Base-by-base conservation (phyloP, 2,888 invertebrate species). In the Troglohyphantes excavatus region DNA sequence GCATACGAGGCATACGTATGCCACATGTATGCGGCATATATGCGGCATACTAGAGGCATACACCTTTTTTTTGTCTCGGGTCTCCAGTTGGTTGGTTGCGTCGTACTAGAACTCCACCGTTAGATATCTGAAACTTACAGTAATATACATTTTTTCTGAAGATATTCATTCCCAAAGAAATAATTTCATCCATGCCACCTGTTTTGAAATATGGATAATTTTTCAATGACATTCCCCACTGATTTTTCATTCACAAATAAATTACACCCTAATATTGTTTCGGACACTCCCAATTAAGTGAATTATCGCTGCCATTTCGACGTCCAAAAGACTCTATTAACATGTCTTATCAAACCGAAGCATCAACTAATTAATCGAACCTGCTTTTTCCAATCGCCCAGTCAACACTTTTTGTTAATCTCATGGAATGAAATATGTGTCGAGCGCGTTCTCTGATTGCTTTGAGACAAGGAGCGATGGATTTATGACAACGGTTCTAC, bases 311-410 rank as follows among this genome's bases (percentile, higher is more conserved):
- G 13, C 53, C n/a, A 53, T n/a, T 53, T n/a, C 13, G 53, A 53
- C 53, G 5, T 13, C 17, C 53, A 0, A 33, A 33, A 33, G 33
- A 53, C 53, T 53, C 5, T 53, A 17, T 53, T 17, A 53, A 53
- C 53, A 53, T 53, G 53, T 53, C 72, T 72, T 72, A 72, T 72
- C 72, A n/a, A n/a, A 46, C 23, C 23, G 9, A 6, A 46, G 46
- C 43, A 53, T 53, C 72, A 72, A 26, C 72, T 46, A 72, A 72
- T 72, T 72, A 72, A 72, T 72, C 72, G 72, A 72, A n/a, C 17
- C 46, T 72, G 46, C 43, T 72, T 72, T n/a, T 21, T 72, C 72
- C 72, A 23, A 17, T 53, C 17, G 43, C 46, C 27, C 26, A 68
- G 33, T 68, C 72, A 46, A 26, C 72, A n/a, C 46, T 9, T 72